Percentiles rank a stretch among this genome's conserved stretches.
Evolutionary conservation across 1,140 invertebrate species (phyloP).

Genomic region (Temnothorax longispinosus): DNA sequence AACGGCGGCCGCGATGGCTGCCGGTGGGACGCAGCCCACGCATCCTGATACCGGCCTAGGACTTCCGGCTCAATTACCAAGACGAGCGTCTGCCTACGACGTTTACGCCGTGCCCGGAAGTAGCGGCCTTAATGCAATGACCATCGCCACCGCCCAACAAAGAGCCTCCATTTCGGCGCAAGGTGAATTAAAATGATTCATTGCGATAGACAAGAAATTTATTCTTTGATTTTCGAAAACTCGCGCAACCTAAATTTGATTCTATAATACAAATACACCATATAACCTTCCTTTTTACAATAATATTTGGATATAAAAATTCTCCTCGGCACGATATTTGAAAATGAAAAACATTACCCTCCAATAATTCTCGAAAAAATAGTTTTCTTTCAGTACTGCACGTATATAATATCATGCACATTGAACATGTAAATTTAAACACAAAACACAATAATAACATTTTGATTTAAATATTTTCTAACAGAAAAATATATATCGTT

Average conservation of each 20-base stretch:
- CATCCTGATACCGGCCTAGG: constrained; percentile 86
- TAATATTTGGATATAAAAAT: neutral
- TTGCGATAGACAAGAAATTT: neutral
- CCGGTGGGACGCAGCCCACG: constrained; percentile 75
- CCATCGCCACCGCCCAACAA: constrained; percentile 80
- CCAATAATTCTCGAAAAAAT: neutral
- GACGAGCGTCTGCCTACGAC: constrained; percentile 93
- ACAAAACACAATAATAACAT: neutral
- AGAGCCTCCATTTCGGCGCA: constrained; percentile 81
- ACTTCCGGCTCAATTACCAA: constrained; percentile 89
- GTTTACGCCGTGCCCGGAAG: constrained; percentile 87
- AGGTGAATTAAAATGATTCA: constrained; percentile 70
- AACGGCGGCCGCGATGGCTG: constrained; percentile 76
- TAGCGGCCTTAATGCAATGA: constrained; percentile 77
- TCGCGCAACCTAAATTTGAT: constrained; percentile 4
- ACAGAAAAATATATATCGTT: neutral
- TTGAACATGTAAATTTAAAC: neutral
- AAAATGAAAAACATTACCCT: neutral
- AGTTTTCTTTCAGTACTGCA: neutral
- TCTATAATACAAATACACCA: neutral
- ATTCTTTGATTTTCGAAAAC: neutral
- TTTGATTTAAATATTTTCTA: neutral
- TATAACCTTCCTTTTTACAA: neutral
- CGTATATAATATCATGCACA: neutral
- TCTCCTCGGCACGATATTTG: neutral